Evolutionary conservation across 2,113 vertebrate genomes (phyloP).

Genomic region (Chaetorhynchus papuensis): DNA sequence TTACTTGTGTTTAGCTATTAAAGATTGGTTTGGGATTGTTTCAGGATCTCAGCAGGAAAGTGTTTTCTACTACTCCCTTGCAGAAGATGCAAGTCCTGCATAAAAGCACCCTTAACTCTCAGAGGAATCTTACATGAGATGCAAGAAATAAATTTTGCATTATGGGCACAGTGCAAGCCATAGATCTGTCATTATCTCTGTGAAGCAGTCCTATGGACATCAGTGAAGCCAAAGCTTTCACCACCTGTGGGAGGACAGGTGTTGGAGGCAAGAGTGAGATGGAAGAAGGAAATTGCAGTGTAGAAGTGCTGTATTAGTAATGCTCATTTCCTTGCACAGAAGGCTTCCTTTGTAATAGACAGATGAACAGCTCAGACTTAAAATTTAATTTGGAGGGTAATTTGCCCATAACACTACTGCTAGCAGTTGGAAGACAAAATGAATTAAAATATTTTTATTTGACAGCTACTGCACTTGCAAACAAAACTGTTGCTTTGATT

Average conservation of each 20-base stretch:
- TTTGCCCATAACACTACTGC: not conserved
- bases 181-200: not conserved
- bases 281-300: not conserved
- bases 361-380: not conserved
- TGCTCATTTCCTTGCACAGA: not conserved
- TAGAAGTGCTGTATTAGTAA: not conserved
- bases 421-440: constrained; percentile 11
- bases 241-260: not conserved
- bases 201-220: not conserved
- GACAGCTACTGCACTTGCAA: not conserved
- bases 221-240: not conserved
- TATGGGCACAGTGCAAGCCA: not conserved
- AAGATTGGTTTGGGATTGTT: constrained; percentile 13
- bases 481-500: not conserved
- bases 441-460: constrained; percentile 4
- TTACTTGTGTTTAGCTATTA: constrained; percentile 40
- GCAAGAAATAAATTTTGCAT: not conserved
- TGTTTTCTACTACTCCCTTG: not conserved
- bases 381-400: constrained; percentile 13
- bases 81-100: not conserved
- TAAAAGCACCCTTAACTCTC: not conserved
- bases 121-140: not conserved
- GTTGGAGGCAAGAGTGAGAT: not conserved
- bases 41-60: not conserved
- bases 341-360: not conserved